phyloP scores from a whole-genome alignment of 1,140 invertebrate genomes.

The Euglossa dilemma region DNA sequence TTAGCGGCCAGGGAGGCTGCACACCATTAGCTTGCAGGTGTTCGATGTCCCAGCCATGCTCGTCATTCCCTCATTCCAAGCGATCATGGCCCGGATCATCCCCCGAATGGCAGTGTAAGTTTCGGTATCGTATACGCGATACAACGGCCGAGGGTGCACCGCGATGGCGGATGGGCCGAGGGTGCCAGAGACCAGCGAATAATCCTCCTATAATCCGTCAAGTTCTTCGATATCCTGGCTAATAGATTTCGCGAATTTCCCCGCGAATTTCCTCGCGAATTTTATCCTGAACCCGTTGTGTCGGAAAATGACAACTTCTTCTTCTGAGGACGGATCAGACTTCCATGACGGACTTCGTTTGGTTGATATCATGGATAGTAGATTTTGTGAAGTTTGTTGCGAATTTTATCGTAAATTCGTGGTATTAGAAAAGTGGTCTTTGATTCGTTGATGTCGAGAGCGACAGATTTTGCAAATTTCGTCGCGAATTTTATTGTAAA shows the following conservation, averaged over 20 bases:
- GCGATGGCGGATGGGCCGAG: too few relatives aligned
- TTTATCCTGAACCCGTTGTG: too few relatives aligned
- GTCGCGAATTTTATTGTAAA: background rate
- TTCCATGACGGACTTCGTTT: slow-evolving; percentile 11
- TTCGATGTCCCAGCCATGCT: slow-evolving; percentile 69
- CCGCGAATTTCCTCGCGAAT: background rate
- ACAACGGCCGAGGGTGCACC: background rate
- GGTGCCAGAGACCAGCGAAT: slow-evolving; percentile 44
- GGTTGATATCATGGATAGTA: slow-evolving; percentile 54
- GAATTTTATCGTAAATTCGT: background rate
- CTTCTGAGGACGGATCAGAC: too few relatives aligned
- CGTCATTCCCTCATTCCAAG: slow-evolving; percentile 56
- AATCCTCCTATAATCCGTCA: slow-evolving; percentile 59
- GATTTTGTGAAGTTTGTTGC: slow-evolving; percentile 32
- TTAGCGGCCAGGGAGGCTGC: slow-evolving; percentile 29
- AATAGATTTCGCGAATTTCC: slow-evolving; percentile 46
- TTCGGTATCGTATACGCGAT: slow-evolving; percentile 42
- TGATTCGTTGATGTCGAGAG: slow-evolving; percentile 50
- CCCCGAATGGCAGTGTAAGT: slow-evolving; percentile 55
- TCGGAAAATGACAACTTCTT: too few relatives aligned
- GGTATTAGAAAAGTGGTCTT: too few relatives aligned
- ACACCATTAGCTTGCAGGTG: slow-evolving; percentile 76
- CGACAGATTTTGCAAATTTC: slow-evolving; percentile 45
- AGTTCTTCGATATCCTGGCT: slow-evolving; percentile 56
- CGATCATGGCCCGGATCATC: slow-evolving; percentile 70